Evolutionary conservation across 2,797 vertebrate genomes (phyloP).

Genomic region (Bryconaethiops microstoma): DNA sequence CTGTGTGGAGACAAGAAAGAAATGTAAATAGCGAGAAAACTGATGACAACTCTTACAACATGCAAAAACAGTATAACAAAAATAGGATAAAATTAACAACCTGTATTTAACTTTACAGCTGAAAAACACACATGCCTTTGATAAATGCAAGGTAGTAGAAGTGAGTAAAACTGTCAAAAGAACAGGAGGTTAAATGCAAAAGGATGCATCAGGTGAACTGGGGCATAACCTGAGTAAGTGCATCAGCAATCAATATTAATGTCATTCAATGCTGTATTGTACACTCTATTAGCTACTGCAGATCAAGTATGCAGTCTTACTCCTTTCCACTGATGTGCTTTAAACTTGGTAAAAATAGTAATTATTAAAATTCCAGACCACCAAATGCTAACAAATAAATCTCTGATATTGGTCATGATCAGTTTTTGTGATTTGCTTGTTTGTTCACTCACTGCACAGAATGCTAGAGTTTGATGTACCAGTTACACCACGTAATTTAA

Average conservation of each 20-base stretch:
- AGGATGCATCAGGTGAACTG: background rate
- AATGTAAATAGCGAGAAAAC: background rate
- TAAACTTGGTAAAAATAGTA: background rate
- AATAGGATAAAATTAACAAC: background rate
- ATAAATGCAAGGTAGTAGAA: background rate
- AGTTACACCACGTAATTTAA: background rate
- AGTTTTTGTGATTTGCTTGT: background rate
- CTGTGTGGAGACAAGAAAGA: background rate
- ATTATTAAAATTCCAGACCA: background rate
- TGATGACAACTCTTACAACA: background rate
- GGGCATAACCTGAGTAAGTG: constrained; percentile 25
- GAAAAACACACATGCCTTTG: background rate
- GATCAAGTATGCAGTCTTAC: constrained; percentile 33
- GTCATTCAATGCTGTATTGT: constrained; percentile 29
- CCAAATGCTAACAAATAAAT: background rate
- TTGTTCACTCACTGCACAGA: no score
- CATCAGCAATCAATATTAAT: constrained; percentile 52
- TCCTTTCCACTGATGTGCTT: background rate
- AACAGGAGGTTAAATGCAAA: background rate
- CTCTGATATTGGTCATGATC: background rate
- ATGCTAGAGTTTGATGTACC: background rate
- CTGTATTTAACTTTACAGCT: background rate
- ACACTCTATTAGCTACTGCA: background rate
- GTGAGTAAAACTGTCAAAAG: background rate
- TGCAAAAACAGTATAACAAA: background rate